phyloP scores from a whole-genome alignment of 2,797 vertebrate species.

The Adelosebastes latens region DNA sequence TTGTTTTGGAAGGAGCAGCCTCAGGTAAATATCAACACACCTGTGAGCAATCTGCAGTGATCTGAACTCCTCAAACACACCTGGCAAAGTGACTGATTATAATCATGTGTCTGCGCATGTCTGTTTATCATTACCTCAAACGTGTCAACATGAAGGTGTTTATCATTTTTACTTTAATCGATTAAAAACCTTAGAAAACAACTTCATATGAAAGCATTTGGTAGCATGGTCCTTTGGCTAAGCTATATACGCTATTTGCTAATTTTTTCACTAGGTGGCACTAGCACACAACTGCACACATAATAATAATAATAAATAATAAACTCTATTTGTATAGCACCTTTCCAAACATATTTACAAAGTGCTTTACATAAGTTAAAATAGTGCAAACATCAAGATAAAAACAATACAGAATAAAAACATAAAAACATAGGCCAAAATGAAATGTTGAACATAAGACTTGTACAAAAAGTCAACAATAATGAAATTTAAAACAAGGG shows the following conservation, averaged over 20 bases:
- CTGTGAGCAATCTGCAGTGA: constrained; percentile 8
- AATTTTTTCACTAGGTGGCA: constrained; percentile 46
- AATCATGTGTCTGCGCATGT: background rate
- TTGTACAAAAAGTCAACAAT: too few species aligned
- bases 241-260: background rate
- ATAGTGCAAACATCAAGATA: too few species aligned
- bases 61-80: constrained; percentile 26
- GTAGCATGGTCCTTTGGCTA: background rate
- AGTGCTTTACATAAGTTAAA: too few species aligned
- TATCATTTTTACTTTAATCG: background rate
- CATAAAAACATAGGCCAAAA: too few species aligned
- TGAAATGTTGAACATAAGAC: too few species aligned
- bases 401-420: too few species aligned
- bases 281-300: background rate
- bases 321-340: too few species aligned
- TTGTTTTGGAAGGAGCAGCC: background rate
- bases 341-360: too few species aligned
- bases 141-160: background rate
- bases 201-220: background rate
- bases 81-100: constrained; percentile 5
- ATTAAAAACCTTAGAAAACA: background rate
- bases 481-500: too few species aligned
- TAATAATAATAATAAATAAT: too few species aligned
- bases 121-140: background rate
- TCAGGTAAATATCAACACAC: constrained; percentile 13